Percentiles rank a stretch among this genome's conserved stretches.
These are phyloP conservation scores for Rhinichthys klamathensis DNA, from an alignment of 2,113 vertebrate genomes.

Conservation along the genomic window DNA sequence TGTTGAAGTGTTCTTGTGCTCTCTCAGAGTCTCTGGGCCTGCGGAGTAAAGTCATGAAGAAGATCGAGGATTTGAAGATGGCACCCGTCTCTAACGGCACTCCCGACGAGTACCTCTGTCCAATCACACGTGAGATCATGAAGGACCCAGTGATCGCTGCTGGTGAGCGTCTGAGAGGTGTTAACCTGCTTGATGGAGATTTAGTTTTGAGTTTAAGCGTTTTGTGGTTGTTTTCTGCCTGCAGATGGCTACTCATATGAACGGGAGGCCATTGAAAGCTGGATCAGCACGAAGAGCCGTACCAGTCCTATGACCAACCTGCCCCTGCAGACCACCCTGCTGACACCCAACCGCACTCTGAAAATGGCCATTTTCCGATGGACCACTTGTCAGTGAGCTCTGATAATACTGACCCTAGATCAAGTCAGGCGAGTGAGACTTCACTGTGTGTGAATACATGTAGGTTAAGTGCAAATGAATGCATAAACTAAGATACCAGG, in stretches of 20 bases:
- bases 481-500: too few relatives aligned
- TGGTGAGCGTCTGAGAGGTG: constrained; percentile 72
- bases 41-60: constrained; percentile 85
- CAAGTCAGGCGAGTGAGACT: background rate
- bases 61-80: constrained; percentile 84
- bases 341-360: constrained; percentile 91
- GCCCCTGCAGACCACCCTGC: constrained; percentile 80
- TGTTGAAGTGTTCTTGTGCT: constrained; percentile 18
- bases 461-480: too few relatives aligned
- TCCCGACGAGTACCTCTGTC: constrained; percentile 95
- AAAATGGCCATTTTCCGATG: constrained; percentile 95
- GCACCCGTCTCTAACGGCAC: constrained; percentile 69
- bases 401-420: background rate
- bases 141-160: constrained; percentile 93
- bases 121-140: constrained; percentile 95
- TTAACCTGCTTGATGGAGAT: background rate
- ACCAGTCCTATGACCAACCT: constrained; percentile 98
- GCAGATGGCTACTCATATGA: constrained; percentile 97
- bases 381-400: constrained; percentile 70
- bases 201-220: background rate
- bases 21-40: constrained; percentile 88
- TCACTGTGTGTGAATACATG: too few relatives aligned
- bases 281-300: constrained; percentile 86
- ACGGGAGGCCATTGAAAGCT: constrained; percentile 88
- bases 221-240: background rate